Evolutionary conservation across 2,888 invertebrate genomes (phyloP).

Genomic region (Drosophila prostipennis): DNA sequence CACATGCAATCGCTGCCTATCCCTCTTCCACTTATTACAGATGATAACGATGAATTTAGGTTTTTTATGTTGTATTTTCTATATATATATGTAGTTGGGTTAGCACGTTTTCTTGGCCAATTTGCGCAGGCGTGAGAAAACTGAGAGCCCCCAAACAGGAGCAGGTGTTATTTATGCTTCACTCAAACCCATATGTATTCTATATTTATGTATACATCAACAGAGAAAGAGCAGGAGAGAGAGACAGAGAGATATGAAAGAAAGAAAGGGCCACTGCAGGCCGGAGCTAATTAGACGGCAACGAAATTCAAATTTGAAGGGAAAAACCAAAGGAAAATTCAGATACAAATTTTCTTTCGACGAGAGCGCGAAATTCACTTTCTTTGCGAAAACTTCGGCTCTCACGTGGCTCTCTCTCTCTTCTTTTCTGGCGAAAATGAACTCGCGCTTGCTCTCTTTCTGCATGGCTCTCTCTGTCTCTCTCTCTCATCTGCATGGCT

Average conservation of each 20-base stretch:
- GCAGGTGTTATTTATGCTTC: constrained; percentile 52
- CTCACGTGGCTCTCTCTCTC: constrained; percentile 39
- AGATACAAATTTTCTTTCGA: constrained; percentile 30
- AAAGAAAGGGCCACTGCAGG: constrained; percentile 1
- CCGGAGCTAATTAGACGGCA: constrained; percentile 16
- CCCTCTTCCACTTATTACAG: constrained; percentile 15
- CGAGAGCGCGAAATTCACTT: constrained; percentile 31
- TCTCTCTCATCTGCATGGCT: constrained; percentile 64
- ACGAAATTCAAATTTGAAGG: constrained; percentile 3
- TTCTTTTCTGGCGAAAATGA: constrained; percentile 25
- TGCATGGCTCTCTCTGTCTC: constrained; percentile 3
- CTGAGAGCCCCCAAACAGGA: constrained; percentile 13
- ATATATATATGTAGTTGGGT: constrained; percentile 3
- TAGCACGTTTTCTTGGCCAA: constrained; percentile 36
- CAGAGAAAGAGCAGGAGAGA: constrained; percentile 11
- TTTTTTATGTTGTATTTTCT: constrained; percentile 10
- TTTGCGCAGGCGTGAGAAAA: constrained; percentile 41
- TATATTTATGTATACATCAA: constrained; percentile 70
- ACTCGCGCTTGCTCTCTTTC: constrained; percentile 42
- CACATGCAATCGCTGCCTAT: constrained; percentile 20
- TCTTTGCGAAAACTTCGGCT: constrained; percentile 13
- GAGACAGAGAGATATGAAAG: neutral
- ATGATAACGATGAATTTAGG: constrained; percentile 48
- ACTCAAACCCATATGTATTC: constrained; percentile 34
- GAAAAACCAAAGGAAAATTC: constrained; percentile 14